Conservation (phyloP, 2,113 vertebrate genomes). For the Phoenicopterus ruber region DNA sequence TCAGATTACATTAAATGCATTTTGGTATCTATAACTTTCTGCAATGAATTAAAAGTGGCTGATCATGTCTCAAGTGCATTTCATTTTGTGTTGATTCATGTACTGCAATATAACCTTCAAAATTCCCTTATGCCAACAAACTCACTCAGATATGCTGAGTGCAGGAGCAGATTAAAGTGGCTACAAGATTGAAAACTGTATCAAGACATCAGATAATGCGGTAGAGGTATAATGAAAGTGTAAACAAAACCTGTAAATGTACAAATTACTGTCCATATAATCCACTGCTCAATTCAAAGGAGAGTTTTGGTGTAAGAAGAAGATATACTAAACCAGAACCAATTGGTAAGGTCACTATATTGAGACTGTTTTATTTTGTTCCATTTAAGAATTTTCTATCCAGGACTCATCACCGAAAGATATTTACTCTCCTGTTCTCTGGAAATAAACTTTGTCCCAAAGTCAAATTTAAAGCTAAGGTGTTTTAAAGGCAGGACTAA, state of each 20-base stretch:
- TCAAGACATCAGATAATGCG: slow-evolving; percentile 83
- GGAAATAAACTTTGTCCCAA: slow-evolving; percentile 38
- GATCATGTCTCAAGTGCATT: slow-evolving; percentile 90
- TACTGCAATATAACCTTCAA: slow-evolving; percentile 90
- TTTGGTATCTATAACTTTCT: slow-evolving; percentile 85
- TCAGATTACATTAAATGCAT: slow-evolving; percentile 93
- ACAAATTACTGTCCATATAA: slow-evolving; percentile 79
- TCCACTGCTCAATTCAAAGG: slow-evolving; percentile 74
- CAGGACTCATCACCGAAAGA: slow-evolving; percentile 21
- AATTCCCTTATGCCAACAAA: slow-evolving; percentile 86
- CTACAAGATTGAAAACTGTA: slow-evolving; percentile 83
- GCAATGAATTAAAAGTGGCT: slow-evolving; percentile 94
- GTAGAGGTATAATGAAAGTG: slow-evolving; percentile 83
- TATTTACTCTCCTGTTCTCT: not conserved
- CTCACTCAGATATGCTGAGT: slow-evolving; percentile 80
- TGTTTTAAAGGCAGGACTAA: not conserved
- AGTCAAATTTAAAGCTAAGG: slow-evolving; percentile 6
- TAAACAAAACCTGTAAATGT: slow-evolving; percentile 85
- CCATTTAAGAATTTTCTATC: slow-evolving; percentile 58
- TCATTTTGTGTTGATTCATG: slow-evolving; percentile 93
- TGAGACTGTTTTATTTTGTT: slow-evolving; percentile 38
- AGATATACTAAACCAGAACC: slow-evolving; percentile 77
- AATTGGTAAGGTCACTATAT: slow-evolving; percentile 69
- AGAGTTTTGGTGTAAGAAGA: slow-evolving; percentile 69
- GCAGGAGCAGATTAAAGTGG: slow-evolving; percentile 84